Conservation (phyloP, 1,140 invertebrate species). For the Paracyclopina nana region DNA sequence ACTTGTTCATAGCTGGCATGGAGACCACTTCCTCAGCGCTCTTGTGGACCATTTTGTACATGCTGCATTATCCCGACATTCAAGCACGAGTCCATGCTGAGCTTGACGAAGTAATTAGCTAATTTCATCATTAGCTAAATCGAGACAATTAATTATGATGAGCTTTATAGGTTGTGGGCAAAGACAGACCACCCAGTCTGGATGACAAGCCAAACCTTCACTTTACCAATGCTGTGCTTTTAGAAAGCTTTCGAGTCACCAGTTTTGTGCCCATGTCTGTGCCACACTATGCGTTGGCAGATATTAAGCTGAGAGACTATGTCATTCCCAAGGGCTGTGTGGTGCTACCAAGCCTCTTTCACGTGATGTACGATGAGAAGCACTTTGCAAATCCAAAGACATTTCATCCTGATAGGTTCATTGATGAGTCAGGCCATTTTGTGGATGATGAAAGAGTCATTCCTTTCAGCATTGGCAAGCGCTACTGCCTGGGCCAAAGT, state of each 20-base stretch:
- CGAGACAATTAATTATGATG: too few species aligned
- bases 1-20: conserved; percentile 24
- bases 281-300: not conserved
- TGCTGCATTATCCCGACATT: conserved; percentile 25
- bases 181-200: conserved; percentile 4
- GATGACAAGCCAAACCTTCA: not conserved
- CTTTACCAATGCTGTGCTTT: not conserved
- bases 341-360: conserved; percentile 27
- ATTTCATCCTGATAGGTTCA: conserved; percentile 20
- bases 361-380: conserved; percentile 25
- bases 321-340: conserved; percentile 19
- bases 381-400: conserved; percentile 18
- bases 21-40: conserved; percentile 30
- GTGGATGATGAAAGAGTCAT: not conserved
- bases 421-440: conserved; percentile 18
- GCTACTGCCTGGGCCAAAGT: not conserved
- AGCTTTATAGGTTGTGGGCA: too few species aligned
- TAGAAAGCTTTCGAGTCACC: not conserved
- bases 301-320: not conserved
- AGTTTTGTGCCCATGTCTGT: not conserved
- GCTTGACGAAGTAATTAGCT: conserved; percentile 27
- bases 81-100: conserved; percentile 27
- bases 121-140: too few species aligned
- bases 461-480: not conserved
- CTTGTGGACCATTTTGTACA: conserved; percentile 26